Evolutionary conservation across 1,140 invertebrate species (phyloP), one percentile per base, ranked within the genome.

Genomic region (Trichonephila clavata): DNA sequence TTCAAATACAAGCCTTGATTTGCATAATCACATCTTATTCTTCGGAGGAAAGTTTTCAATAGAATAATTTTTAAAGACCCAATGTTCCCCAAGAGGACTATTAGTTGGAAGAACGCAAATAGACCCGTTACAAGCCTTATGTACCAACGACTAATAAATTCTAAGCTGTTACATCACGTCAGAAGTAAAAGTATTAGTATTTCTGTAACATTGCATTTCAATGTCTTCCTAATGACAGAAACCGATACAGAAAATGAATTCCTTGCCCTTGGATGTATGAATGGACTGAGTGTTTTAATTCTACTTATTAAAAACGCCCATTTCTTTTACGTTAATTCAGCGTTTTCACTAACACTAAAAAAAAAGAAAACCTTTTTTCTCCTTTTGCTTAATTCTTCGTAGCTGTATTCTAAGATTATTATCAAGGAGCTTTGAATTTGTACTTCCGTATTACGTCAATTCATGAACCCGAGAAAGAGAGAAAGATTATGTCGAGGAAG

Each of bases 401-500:
- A 77, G 27, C 14, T 6, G 71, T 16, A 77, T 77, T 77, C 71
- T 39, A 32, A 77, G 71, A 77, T 77, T 77, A 32, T 63, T 39
- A 77, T 77, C 71, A 77, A 18, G 27, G 6, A 77, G 14, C 7
- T 32, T 20, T 32, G 71, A 77, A 39, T 77, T 77, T 5, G 32
- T 32, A 77, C 71, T 77, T 77, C 71, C 71, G 71, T 27, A 20
- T 50, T 77, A 77, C 71, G 32, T 77, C 71, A 77, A 32, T 77
- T 77, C 68, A 77, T 77, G 27, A 77, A 77, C 13, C 4, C 32
- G 7, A 2, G 27, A 77, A 27, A 39, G 18, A 2, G 27, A 77
- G 71, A 39, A 18, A 39, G 32, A 32, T 50, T 50, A 8, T 7
- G 71, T 77, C 71, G 16, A 24, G 24, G 65, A 68, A 77, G 71